Base-by-base conservation (phyloP, 23 tunicate genomes). In the Ascidia mentula region DNA sequence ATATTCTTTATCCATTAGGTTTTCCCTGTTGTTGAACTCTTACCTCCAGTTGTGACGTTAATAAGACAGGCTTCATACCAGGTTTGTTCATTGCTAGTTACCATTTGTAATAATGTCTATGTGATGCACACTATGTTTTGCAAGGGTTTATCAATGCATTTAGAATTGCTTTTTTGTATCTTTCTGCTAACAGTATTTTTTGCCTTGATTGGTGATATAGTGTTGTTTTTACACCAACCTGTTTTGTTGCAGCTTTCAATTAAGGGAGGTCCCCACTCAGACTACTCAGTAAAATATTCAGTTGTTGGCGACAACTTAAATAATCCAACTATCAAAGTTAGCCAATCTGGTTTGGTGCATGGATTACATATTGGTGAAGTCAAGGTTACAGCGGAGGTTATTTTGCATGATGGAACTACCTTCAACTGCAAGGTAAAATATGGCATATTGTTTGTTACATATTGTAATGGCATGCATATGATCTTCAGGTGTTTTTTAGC, bases 401-500 rank as follows among this genome's bases (percentile, higher is more conserved):
- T 80, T 28, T 75, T 80, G 84, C 85, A 81, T 87, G 86, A 87
- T 75, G 91, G 91, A 1, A 65, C 72, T 18, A 74, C 76, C 18
- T 87, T 87, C 36, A 36, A 81, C 39, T 87, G 91, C 82, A 87
- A 81, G 86, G 91, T 87, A 60, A 40, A 20, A n/a, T n/a, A n/a
- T n/a, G n/a, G n/a, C n/a, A n/a, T n/a, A n/a, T n/a, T n/a, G n/a
- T n/a, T n/a, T n/a, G n/a, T n/a, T n/a, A n/a, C n/a, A n/a, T n/a
- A n/a, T n/a, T n/a, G n/a, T n/a, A n/a, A n/a, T n/a, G n/a, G n/a
- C n/a, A n/a, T n/a, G n/a, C n/a, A n/a, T n/a, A n/a, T n/a, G n/a
- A n/a, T n/a, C n/a, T n/a, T n/a, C n/a, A n/a, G n/a, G n/a, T n/a
- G n/a, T n/a, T n/a, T n/a, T n/a, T n/a, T n/a, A n/a, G n/a, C n/a